These are phyloP conservation scores for Drosophila helvetica DNA, from an alignment of 2,888 invertebrate genomes.

Conservation along the genomic window DNA sequence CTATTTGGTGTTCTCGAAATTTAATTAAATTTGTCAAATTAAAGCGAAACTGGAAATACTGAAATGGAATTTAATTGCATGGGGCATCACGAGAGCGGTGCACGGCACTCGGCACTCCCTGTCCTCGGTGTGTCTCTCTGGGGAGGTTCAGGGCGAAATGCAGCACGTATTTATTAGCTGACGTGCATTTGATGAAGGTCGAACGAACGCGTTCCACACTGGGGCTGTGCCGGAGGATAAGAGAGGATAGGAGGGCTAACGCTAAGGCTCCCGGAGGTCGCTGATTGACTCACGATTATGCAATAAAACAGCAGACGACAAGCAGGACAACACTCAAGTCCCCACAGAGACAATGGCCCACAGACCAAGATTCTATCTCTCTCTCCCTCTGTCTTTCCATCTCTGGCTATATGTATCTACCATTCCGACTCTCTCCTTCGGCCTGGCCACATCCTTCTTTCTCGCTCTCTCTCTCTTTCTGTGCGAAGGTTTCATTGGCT, in stretches of 20 bases:
- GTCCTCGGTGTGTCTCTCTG: constrained; percentile 13
- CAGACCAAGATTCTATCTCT: constrained; percentile 6
- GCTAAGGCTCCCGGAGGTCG: constrained; percentile 46
- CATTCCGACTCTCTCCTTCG: neutral
- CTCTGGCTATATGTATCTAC: neutral
- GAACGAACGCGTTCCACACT: constrained; percentile 22
- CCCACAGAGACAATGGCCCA: constrained; percentile 55
- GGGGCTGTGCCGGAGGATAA: neutral
- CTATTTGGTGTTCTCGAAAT: constrained; percentile 63
- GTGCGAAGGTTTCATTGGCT: constrained; percentile 59
- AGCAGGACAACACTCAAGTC: constrained; percentile 45
- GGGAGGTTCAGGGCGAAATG: constrained; percentile 45
- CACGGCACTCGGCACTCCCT: neutral
- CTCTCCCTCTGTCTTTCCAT: neutral
- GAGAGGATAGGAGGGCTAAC: neutral
- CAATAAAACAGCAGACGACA: constrained; percentile 72
- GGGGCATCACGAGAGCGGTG: constrained; percentile 13
- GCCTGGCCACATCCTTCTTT: neutral
- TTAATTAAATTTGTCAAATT: constrained; percentile 69
- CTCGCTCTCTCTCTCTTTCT: constrained; percentile 20
- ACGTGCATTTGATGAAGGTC: constrained; percentile 72
- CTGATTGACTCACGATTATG: constrained; percentile 82
- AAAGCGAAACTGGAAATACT: constrained; percentile 59
- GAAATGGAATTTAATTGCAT: constrained; percentile 65
- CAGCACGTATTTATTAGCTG: constrained; percentile 80